A percentile compares a stretch with the other conserved stretches of the same genome.
Evolutionary conservation across 1,140 invertebrate species (phyloP).

Genomic region (Ridgeia piscesae): DNA sequence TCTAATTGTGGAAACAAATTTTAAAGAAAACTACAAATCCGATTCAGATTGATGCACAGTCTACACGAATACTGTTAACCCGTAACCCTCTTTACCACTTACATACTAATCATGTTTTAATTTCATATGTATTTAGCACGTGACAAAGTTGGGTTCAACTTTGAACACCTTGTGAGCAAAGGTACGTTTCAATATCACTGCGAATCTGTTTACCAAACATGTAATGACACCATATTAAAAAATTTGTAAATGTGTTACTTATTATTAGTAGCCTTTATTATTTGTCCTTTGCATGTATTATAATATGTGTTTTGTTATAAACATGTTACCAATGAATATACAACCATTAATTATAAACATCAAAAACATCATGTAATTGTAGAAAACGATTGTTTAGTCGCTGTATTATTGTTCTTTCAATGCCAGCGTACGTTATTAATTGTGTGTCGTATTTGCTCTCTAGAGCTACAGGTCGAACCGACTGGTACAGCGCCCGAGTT

Average conservation of each 20-base stretch:
- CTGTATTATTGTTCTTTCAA: neutral
- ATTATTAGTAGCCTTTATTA: neutral
- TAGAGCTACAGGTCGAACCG: neutral
- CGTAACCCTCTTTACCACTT: neutral
- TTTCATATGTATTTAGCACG: neutral
- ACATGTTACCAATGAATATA: neutral
- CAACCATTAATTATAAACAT: no score
- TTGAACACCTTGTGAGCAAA: neutral
- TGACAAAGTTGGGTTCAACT: conserved; percentile 1
- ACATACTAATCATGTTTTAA: neutral
- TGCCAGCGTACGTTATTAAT: neutral
- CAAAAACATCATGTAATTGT: no score
- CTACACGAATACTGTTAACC: neutral
- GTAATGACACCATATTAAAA: neutral
- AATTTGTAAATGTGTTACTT: no score
- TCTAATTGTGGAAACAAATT: neutral
- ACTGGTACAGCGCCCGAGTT: neutral
- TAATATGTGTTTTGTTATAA: neutral
- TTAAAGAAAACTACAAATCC: neutral
- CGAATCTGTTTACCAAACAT: neutral
- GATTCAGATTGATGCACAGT: neutral
- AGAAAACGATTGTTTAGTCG: neutral
- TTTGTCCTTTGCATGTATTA: neutral
- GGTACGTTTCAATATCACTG: neutral
- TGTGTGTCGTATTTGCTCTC: neutral